These are phyloP conservation scores for Sprattus sprattus DNA, from an alignment of 2,113 vertebrate genomes.

Conservation along the genomic window DNA sequence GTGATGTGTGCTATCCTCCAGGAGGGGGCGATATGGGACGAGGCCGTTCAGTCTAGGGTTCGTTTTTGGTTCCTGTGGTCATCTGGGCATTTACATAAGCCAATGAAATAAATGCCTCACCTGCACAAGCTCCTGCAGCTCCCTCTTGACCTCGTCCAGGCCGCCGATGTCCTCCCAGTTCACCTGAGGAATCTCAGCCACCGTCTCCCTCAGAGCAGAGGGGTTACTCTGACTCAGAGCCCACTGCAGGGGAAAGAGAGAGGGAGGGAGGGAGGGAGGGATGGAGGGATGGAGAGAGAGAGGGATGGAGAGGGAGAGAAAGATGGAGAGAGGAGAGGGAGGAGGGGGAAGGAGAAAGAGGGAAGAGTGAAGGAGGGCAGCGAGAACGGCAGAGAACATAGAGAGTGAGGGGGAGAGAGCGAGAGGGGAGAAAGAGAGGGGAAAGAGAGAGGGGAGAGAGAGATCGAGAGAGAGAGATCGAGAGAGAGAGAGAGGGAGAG, in stretches of 20 bases:
- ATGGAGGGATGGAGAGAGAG: background rate
- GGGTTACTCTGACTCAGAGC: slow-evolving; percentile 55
- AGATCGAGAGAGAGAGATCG: no score
- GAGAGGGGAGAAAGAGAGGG: background rate
- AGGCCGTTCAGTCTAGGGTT: no score
- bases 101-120: slow-evolving; percentile 21
- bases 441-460: background rate
- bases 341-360: background rate
- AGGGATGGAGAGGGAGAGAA: background rate
- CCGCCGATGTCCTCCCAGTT: slow-evolving; percentile 65
- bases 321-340: background rate
- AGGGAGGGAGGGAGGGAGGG: background rate
- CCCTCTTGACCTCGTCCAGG: slow-evolving; percentile 57
- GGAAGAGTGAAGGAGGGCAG: background rate
- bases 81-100: no score
- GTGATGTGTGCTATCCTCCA: no score
- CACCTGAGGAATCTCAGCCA: slow-evolving; percentile 58
- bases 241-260: slow-evolving; percentile 26
- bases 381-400: background rate
- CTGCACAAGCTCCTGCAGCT: slow-evolving; percentile 64
- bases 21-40: no score
- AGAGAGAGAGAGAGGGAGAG: no score
- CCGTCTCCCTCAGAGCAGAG: slow-evolving; percentile 43
- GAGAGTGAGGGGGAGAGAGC: no score
- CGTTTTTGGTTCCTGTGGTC: no score